A percentile compares a stretch with the other conserved stretches of the same genome.
phyloP scores from a whole-genome alignment of 2,888 invertebrate species.

The Trachelus iudaicus region DNA sequence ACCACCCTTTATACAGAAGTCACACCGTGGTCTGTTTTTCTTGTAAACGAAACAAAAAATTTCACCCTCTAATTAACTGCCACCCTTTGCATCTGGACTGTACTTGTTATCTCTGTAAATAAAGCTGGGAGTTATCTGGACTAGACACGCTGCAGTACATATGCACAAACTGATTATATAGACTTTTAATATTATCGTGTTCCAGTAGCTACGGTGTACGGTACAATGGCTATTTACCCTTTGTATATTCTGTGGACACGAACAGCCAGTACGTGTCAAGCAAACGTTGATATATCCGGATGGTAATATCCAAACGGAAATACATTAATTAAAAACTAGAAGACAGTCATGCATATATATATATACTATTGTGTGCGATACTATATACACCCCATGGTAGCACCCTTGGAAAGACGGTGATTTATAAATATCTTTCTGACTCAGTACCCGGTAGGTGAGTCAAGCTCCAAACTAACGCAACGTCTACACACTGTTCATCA shows the following conservation, averaged over 20 bases:
- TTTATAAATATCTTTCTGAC: constrained; percentile 54
- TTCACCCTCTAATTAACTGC: background rate
- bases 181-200: background rate
- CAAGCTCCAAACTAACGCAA: constrained; percentile 43
- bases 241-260: background rate
- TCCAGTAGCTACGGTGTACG: background rate
- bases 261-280: background rate
- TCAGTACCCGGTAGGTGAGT: constrained; percentile 48
- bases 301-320: background rate
- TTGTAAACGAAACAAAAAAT: background rate
- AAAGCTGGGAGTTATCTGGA: background rate
- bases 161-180: background rate
- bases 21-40: background rate
- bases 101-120: background rate
- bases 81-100: background rate
- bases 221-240: background rate
- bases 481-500: background rate
- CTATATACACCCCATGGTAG: background rate
- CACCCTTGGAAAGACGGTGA: background rate
- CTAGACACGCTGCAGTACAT: background rate
- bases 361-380: background rate
- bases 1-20: background rate
- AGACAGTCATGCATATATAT: background rate
- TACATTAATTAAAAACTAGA: background rate
- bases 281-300: background rate